Percentiles rank a stretch among this genome's conserved stretches.
Evolutionary conservation across 2,113 vertebrate genomes (phyloP).

Genomic region (Vidua chalybeata): DNA sequence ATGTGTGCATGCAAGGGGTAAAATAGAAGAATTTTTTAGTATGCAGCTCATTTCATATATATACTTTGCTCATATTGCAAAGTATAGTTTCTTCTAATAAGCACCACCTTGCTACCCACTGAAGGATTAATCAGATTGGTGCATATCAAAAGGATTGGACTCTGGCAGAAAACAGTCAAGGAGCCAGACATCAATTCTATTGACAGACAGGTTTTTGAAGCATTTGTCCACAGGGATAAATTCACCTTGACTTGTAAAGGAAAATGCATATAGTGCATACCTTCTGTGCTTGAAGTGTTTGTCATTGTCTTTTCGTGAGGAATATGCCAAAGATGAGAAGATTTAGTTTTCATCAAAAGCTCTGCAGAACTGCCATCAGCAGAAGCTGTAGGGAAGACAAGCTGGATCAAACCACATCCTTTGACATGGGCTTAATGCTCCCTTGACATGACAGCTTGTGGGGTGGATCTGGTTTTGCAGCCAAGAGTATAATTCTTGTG

Average conservation of each 20-base stretch:
- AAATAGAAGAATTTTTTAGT: background rate
- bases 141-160: background rate
- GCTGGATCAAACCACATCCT: background rate
- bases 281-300: background rate
- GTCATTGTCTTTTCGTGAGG: background rate
- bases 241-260: background rate
- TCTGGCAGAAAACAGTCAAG: background rate
- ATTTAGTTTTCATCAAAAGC: background rate
- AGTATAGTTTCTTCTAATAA: constrained; percentile 26
- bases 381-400: background rate
- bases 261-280: background rate
- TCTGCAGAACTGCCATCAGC: background rate
- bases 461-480: background rate
- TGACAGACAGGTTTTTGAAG: background rate
- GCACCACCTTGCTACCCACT: background rate
- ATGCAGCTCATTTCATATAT: background rate
- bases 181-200: background rate
- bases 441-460: background rate
- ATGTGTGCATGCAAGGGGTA: background rate
- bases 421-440: background rate
- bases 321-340: background rate
- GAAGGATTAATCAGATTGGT: constrained; percentile 19
- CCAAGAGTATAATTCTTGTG: background rate
- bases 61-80: background rate
- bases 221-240: background rate